Evolutionary conservation across 2,888 invertebrate species (phyloP).

Genomic region (Ametastegia equiseti): DNA sequence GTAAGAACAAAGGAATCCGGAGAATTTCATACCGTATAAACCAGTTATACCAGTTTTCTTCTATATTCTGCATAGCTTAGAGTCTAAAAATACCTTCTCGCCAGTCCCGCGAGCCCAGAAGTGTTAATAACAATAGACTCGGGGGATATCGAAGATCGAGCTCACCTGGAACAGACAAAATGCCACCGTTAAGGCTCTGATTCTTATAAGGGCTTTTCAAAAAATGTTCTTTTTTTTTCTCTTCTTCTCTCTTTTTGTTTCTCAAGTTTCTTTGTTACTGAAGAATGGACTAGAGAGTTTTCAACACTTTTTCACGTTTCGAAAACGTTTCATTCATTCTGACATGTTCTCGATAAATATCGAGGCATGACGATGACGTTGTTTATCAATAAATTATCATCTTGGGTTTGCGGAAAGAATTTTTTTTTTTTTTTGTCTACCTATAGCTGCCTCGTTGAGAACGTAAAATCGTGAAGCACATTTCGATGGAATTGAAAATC

Average conservation of each 20-base stretch:
- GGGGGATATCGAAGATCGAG: not conserved
- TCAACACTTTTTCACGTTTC: too few relatives aligned
- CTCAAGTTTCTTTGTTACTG: too few relatives aligned
- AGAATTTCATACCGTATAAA: conserved; percentile 11
- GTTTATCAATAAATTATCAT: too few relatives aligned
- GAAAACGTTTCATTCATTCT: too few relatives aligned
- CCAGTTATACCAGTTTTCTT: conserved; percentile 36
- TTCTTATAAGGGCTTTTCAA: too few relatives aligned
- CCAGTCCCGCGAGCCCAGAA: not conserved
- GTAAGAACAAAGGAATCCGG: conserved; percentile 6
- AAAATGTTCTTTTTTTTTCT: not conserved
- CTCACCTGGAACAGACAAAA: conserved; percentile 41
- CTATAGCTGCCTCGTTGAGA: conserved; percentile 11
- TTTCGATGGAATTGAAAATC: not conserved
- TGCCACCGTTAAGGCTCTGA: too few relatives aligned
- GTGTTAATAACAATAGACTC: conserved; percentile 9
- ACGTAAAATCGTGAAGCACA: conserved; percentile 15
- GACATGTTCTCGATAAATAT: too few relatives aligned
- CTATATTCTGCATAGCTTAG: conserved; percentile 23
- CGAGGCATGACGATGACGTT: too few relatives aligned
- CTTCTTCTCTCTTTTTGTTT: not conserved
- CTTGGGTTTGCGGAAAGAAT: too few relatives aligned
- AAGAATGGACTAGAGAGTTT: too few relatives aligned
- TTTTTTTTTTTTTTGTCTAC: not conserved
- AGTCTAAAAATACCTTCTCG: conserved; percentile 25